Evolutionary conservation across 1,140 invertebrate species (phyloP), one percentile per base, ranked within the genome.

Genomic region (Brachionus calyciflorus): DNA sequence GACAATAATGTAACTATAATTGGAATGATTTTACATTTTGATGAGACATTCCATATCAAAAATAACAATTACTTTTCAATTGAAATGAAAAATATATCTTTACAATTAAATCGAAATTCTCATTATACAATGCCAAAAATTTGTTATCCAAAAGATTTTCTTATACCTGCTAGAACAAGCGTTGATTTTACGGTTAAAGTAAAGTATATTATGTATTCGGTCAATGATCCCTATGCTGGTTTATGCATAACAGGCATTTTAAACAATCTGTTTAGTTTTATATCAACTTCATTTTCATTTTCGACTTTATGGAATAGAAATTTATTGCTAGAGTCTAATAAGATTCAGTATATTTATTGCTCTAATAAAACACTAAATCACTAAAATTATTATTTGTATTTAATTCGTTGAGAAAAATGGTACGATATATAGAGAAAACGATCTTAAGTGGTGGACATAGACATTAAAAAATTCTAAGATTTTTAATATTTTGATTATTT

Each of bases 331-430:
- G 46, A 51, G 12, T 19, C 19, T 0, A 73, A 37, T 33, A 33
- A 51, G 2, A 73, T 73, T 51, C 69, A 73, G 51, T 73, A 73
- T 37, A 73, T 73, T n/a, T 55, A 51, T 24, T 73, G 69, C 9
- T 28, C 28, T 14, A 73, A 73, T 41, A 51, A 33, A 55, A 73
- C 69, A 30, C 17, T 53, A n/a, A n/a, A 4, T 70, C 10, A 41
- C 21, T 17, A 44, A 41, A 46, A 28, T 65, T 21, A 69, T 44
- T 17, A 12, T 44, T 44, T 69, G 14, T 69, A 28, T n/a, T n/a
- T n/a, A n/a, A n/a, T n/a, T n/a, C n/a, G n/a, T n/a, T n/a, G n/a
- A n/a, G n/a, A n/a, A n/a, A n/a, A n/a, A n/a, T n/a, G n/a, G n/a
- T n/a, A n/a, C n/a, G n/a, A n/a, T n/a, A n/a, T n/a, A n/a, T n/a